Conservation (phyloP, 2,888 invertebrate genomes). For the Poecilus cupreus region DNA sequence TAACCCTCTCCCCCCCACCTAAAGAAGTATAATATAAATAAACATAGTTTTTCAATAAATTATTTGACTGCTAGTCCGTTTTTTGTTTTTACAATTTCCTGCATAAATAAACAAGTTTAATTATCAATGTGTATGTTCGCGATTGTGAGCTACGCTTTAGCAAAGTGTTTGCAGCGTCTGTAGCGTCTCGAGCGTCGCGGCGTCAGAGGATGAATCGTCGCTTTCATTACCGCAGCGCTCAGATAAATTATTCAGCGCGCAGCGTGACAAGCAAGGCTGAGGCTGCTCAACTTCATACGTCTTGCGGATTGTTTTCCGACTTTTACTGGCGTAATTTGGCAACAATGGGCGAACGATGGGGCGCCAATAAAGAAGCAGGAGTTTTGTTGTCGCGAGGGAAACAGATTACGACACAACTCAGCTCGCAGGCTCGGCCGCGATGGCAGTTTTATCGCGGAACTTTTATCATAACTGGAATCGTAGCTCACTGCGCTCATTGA, state of each 20-base stretch:
- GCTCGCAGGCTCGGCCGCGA: not conserved
- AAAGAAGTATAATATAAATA: no score
- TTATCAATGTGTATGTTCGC: not conserved
- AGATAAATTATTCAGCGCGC: conserved; percentile 40
- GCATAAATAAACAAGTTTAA: no score
- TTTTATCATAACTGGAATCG: conserved; percentile 50
- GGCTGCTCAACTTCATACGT: conserved; percentile 34
- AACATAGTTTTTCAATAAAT: no score
- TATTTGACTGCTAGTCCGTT: no score
- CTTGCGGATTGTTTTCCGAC: conserved; percentile 57
- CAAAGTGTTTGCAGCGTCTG: no score
- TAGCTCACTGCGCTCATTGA: conserved; percentile 29
- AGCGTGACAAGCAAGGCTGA: conserved; percentile 35
- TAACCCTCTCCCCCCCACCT: no score
- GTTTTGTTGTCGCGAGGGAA: conserved; percentile 39
- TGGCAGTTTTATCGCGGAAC: conserved; percentile 33
- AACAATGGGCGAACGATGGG: conserved; percentile 59
- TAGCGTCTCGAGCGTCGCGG: not conserved
- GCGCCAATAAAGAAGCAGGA: conserved; percentile 60
- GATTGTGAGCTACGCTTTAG: not conserved
- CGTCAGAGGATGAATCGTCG: conserved; percentile 12
- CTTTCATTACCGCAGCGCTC: conserved; percentile 41
- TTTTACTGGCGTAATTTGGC: conserved; percentile 62
- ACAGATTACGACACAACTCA: conserved; percentile 38
- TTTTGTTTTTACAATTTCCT: no score